Percentiles rank a stretch among this genome's conserved stretches.
Evolutionary conservation across 2,797 vertebrate species (phyloP).

Genomic region (Brachymystax lenok): DNA sequence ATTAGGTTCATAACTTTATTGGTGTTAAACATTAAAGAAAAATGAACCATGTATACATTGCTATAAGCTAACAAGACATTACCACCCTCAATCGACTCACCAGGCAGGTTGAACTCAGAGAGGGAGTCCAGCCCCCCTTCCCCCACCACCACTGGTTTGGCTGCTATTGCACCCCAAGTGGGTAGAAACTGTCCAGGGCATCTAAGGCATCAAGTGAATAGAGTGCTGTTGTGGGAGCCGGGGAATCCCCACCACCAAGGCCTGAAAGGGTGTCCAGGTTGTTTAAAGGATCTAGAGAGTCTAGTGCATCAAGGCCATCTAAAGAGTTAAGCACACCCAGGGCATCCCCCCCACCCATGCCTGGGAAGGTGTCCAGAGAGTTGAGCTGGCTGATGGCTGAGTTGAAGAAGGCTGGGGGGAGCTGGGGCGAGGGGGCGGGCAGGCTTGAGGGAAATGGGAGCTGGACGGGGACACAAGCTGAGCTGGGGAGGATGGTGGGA

Average conservation of each 20-base stretch:
- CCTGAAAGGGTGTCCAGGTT: conserved; percentile 70
- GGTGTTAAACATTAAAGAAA: not conserved
- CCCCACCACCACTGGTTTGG: conserved; percentile 31
- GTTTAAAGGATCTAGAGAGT: conserved; percentile 73
- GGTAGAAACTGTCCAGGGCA: conserved; percentile 79
- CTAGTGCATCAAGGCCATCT: conserved; percentile 49
- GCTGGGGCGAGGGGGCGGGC: conserved; percentile 78
- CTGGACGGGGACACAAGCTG: not conserved
- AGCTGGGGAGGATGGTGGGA: conserved; percentile 51
- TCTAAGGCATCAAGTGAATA: conserved; percentile 34
- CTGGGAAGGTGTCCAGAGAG: conserved; percentile 81
- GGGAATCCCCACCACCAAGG: conserved; percentile 25
- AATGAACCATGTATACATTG: not conserved
- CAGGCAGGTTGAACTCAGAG: conserved; percentile 62
- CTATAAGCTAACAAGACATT: not conserved
- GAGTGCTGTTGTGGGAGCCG: not conserved
- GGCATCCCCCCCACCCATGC: conserved; percentile 12
- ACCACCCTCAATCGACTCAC: conserved; percentile 48
- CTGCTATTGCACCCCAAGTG: conserved; percentile 11
- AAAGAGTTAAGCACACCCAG: conserved; percentile 59
- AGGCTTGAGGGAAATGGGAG: conserved; percentile 49
- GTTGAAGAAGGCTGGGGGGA: conserved; percentile 89
- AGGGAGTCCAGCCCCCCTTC: conserved; percentile 57
- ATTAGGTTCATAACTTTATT: not conserved
- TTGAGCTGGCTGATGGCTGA: conserved; percentile 79